These are phyloP conservation scores for Melanostigma gelatinosum DNA, from an alignment of 2,113 vertebrate genomes.

Conservation along the genomic window DNA sequence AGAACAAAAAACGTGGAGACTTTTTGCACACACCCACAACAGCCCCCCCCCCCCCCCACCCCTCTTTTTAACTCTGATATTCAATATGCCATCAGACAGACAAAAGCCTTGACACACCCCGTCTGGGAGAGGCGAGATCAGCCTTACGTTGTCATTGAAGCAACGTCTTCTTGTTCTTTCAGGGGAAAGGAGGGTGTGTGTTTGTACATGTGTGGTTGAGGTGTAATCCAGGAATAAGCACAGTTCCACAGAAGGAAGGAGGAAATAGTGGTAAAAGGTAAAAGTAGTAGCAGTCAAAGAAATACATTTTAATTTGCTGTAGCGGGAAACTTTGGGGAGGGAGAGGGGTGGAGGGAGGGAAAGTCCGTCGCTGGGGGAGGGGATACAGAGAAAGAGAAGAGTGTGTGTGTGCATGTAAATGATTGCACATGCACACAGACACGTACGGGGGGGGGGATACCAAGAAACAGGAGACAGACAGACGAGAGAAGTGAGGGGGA, in stretches of 20 bases:
- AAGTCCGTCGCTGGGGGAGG: slow-evolving; percentile 39
- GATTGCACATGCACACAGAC: slow-evolving; percentile 45
- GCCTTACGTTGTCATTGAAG: slow-evolving; percentile 42
- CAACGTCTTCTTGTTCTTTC: slow-evolving; percentile 12
- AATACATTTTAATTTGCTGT: slow-evolving; percentile 49
- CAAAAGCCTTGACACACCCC: slow-evolving; percentile 67
- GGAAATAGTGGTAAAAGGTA: slow-evolving; percentile 51
- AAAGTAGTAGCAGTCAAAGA: slow-evolving; percentile 21
- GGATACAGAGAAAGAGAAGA: neutral
- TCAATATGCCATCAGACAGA: slow-evolving; percentile 65
- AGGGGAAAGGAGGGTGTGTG: neutral
- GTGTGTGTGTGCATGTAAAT: slow-evolving; percentile 3
- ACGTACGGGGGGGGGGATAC: slow-evolving; percentile 37
- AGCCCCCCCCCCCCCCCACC: neutral
- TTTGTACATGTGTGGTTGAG: slow-evolving; percentile 15
- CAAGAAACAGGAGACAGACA: slow-evolving; percentile 62
- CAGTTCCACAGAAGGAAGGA: slow-evolving; percentile 39
- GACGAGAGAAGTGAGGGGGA: slow-evolving; percentile 56
- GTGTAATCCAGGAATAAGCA: slow-evolving; percentile 47
- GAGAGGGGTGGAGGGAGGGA: neutral
- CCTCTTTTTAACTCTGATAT: slow-evolving; percentile 53
- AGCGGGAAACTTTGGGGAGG: slow-evolving; percentile 40
- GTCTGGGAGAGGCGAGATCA: slow-evolving; percentile 54
- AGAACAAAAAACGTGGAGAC: slow-evolving; percentile 49
- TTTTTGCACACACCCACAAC: slow-evolving; percentile 22